phyloP scores from a whole-genome alignment of 2,888 invertebrate genomes.

The Drosophila suboccidentalis region DNA sequence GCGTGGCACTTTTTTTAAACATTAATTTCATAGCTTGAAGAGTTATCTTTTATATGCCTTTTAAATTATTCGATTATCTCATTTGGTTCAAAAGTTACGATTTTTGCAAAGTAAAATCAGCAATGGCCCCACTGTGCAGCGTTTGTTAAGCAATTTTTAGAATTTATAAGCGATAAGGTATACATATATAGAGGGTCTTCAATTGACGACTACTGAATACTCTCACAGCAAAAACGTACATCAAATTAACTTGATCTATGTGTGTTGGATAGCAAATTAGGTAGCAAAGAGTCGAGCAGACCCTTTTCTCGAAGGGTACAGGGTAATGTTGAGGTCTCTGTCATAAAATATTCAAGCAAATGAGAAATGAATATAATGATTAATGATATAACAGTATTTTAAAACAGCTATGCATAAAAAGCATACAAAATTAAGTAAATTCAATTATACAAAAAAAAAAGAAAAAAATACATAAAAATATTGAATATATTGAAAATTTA shows the following conservation, averaged over 20 bases:
- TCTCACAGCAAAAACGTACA: background rate
- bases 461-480: constrained; percentile 5
- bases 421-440: constrained; percentile 23
- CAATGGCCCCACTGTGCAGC: no score
- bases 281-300: background rate
- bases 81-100: no score
- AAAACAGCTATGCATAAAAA: constrained; percentile 26
- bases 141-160: constrained; percentile 1
- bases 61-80: no score
- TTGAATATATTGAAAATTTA: constrained; percentile 16
- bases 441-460: constrained; percentile 4
- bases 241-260: background rate
- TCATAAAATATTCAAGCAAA: constrained; percentile 5
- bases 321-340: constrained; percentile 8
- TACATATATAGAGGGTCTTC: background rate
- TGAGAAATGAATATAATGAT: constrained; percentile 11
- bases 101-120: no score
- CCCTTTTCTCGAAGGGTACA: constrained; percentile 6
- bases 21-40: no score
- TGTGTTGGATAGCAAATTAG: background rate
- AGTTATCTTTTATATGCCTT: no score
- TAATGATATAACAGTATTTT: constrained; percentile 46
- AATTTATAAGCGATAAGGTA: constrained; percentile 9
- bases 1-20: no score
- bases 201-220: constrained; percentile 1